A percentile compares a stretch with the other conserved stretches of the same genome.
phyloP scores from a whole-genome alignment of 2,113 vertebrate genomes.

The Bufo gargarizans region DNA sequence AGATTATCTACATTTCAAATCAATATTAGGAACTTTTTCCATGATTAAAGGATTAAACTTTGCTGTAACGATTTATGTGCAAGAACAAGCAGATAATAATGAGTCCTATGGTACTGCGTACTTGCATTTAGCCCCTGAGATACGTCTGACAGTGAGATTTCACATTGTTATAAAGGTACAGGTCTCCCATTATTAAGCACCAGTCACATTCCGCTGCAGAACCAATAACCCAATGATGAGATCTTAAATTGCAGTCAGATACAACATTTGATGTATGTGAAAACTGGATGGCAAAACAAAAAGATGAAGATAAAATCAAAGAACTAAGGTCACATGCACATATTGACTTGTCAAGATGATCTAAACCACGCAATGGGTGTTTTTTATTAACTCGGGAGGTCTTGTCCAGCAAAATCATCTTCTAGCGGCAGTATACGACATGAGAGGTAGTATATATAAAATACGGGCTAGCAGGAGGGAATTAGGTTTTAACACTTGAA shows the following conservation, averaged over 20 bases:
- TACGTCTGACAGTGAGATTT: slow-evolving; percentile 22
- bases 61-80: slow-evolving; percentile 11
- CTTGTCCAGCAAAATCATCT: slow-evolving; percentile 58
- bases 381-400: slow-evolving; percentile 62
- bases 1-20: no score
- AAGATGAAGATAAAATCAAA: slow-evolving; percentile 52
- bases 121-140: slow-evolving; percentile 8
- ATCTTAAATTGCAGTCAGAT: slow-evolving; percentile 3
- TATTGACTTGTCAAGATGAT: slow-evolving; percentile 61
- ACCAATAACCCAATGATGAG: slow-evolving; percentile 38
- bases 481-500: slow-evolving; percentile 63
- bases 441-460: slow-evolving; percentile 47
- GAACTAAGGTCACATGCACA: not conserved
- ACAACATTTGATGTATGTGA: slow-evolving; percentile 57
- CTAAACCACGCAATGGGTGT: slow-evolving; percentile 42
- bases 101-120: not conserved
- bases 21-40: not conserved
- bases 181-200: slow-evolving; percentile 39
- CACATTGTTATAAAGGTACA: slow-evolving; percentile 1
- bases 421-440: slow-evolving; percentile 52
- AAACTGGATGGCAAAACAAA: slow-evolving; percentile 44
- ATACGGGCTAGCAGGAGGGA: slow-evolving; percentile 38
- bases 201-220: not conserved
- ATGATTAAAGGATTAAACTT: not conserved
- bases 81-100: not conserved